These are phyloP conservation scores for Adelphocoris suturalis DNA, from an alignment of 2,888 invertebrate species.

Conservation along the genomic window DNA sequence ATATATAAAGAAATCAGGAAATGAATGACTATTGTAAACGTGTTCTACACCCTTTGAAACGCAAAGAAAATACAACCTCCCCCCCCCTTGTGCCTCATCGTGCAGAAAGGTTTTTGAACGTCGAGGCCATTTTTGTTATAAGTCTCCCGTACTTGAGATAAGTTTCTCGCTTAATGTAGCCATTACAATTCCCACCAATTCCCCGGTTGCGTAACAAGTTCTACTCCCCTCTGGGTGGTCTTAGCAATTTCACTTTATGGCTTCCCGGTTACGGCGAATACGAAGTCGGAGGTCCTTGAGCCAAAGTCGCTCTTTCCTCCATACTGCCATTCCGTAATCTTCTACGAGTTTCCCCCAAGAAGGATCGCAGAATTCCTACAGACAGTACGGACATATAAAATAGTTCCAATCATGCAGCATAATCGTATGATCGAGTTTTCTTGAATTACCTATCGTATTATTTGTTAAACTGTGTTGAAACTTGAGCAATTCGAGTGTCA, in stretches of 20 bases:
- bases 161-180: slow-evolving; percentile 46
- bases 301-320: background rate
- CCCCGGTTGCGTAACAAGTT: slow-evolving; percentile 45
- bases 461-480: no score
- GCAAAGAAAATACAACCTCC: no score
- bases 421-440: no score
- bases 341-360: background rate
- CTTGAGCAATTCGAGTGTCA: no score
- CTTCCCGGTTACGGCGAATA: slow-evolving; percentile 37
- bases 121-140: slow-evolving; percentile 45
- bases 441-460: no score
- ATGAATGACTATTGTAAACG: no score
- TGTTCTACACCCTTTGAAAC: no score
- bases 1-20: no score
- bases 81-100: no score
- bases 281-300: background rate
- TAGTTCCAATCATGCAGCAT: no score
- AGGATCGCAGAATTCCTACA: background rate
- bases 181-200: slow-evolving; percentile 54
- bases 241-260: slow-evolving; percentile 57
- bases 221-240: background rate
- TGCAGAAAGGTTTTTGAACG: background rate
- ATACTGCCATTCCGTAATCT: slow-evolving; percentile 32
- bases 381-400: background rate
- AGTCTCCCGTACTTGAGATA: slow-evolving; percentile 40